These are phyloP conservation scores for Phacellophora camtschatica DNA, from an alignment of 30 jellyfish, hydroid and myxozoan genomes.

Conservation along the genomic window DNA sequence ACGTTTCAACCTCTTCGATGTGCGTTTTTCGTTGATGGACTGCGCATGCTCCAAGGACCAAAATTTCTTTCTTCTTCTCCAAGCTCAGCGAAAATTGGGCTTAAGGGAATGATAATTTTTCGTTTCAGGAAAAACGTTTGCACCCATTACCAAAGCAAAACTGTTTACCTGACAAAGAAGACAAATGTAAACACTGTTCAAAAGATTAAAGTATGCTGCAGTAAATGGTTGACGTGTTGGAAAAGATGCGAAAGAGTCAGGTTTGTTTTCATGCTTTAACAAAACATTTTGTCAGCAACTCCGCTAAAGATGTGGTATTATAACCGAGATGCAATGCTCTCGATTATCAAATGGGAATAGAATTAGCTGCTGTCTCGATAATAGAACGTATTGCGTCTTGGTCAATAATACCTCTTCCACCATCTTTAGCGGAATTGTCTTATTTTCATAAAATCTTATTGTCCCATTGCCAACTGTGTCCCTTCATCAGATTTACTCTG, in stretches of 20 bases:
- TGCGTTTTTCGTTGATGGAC: too few relatives aligned
- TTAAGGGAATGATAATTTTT: background rate
- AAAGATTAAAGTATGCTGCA: constrained; percentile 57
- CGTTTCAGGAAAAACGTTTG: constrained; percentile 67
- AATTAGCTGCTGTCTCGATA: too few relatives aligned
- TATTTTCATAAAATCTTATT: too few relatives aligned
- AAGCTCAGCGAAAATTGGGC: background rate
- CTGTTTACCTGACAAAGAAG: constrained; percentile 29
- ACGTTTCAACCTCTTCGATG: background rate
- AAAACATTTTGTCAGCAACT: too few relatives aligned
- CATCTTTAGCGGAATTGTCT: too few relatives aligned
- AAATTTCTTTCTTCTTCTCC: background rate
- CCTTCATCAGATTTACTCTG: too few relatives aligned
- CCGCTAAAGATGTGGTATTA: too few relatives aligned
- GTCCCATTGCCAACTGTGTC: too few relatives aligned
- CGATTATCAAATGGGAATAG: too few relatives aligned
- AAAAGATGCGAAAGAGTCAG: constrained; percentile 67
- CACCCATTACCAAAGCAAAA: constrained; percentile 39
- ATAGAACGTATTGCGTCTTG: too few relatives aligned
- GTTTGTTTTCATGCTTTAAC: constrained; percentile 5
- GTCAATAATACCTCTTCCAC: too few relatives aligned
- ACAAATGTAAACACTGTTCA: constrained; percentile 33
- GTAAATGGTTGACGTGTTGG: constrained; percentile 71
- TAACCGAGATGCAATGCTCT: too few relatives aligned
- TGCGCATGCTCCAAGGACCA: background rate